Conservation (phyloP, 1,140 invertebrate genomes). For the Piezodorus guildinii region DNA sequence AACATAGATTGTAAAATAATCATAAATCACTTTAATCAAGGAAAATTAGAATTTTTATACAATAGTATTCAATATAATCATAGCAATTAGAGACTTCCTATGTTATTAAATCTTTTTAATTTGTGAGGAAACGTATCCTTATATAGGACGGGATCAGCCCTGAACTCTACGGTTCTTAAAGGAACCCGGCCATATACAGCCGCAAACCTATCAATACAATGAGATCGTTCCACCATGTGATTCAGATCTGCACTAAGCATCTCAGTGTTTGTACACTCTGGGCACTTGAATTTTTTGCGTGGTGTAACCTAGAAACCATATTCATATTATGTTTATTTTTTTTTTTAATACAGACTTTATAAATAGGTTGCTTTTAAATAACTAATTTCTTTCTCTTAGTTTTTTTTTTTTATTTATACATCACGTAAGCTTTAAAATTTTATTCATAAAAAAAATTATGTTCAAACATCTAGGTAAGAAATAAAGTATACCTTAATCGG, state of each 20-base stretch:
- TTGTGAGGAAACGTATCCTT: constrained; percentile 78
- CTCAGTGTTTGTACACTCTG: constrained; percentile 85
- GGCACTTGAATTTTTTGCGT: constrained; percentile 96
- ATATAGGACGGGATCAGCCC: constrained; percentile 89
- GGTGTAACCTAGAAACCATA: constrained; percentile 62
- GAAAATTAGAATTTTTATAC: no score
- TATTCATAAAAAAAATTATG: no score
- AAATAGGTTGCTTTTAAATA: no score
- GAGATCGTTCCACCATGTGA: constrained; percentile 86
- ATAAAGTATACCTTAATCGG: constrained; percentile 66
- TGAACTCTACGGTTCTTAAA: constrained; percentile 76
- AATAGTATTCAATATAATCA: not conserved
- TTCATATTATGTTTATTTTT: no score
- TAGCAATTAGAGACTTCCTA: constrained; percentile 65
- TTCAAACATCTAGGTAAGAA: no score
- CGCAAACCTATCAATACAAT: constrained; percentile 82
- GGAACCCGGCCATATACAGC: constrained; percentile 79
- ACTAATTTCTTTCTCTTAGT: no score
- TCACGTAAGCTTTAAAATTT: no score
- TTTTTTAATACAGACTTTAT: no score
- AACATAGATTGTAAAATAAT: no score
- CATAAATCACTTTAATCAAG: no score
- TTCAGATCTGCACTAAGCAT: constrained; percentile 85
- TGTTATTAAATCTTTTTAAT: constrained; percentile 79
- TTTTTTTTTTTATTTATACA: no score